Base-by-base conservation (phyloP, 1,140 invertebrate species). In the Ridgeia piscesae region DNA sequence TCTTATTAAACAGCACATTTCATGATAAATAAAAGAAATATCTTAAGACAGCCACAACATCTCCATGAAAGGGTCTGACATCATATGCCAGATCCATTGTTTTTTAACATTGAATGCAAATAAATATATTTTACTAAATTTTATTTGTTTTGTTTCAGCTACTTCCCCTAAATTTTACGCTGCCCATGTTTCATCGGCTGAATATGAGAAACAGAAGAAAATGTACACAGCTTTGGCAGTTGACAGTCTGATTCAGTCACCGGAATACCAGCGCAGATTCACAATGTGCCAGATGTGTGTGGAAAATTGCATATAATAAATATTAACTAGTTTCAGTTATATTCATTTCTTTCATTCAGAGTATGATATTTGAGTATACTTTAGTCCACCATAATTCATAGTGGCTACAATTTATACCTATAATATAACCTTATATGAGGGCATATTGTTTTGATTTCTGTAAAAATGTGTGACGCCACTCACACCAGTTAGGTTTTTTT, bases 251-350 rank as follows among this genome's bases (percentile, higher is more conserved):
- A 34, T 33, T 35, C 34, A 34, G 4, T 90, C 89, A n/a, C 17
- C 89, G 4, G 89, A 90, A n/a, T 90, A 90, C n/a, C 34, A 90
- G 31, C 34, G 35, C 34, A 90, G n/a, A 33, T 42, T 17, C 89
- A 90, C 89, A 8, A 34, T 35, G 89, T 90, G 89, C 31, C 89
- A 90, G 35, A 17, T 90, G 89, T 90, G n/a, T 14, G 89, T 90
- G 21, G 4, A 34, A 4, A 14, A 35, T 90, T 90, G 21, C 35
- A 6, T 33, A 4, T 90, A 33, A n/a, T n/a, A n/a, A n/a, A n/a
- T n/a, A n/a, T 90, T 35, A 35, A 27, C 17, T 35, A 90, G 1
- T 27, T 77, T 77, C 27, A 4, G 11, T 31, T 21, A 77, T 77
- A 8, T 77, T 21, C 27, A 77, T 77, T 21, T 77, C 2, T 77